Conservation (phyloP, 2,888 invertebrate species). For the Chrysina gloriosa region DNA sequence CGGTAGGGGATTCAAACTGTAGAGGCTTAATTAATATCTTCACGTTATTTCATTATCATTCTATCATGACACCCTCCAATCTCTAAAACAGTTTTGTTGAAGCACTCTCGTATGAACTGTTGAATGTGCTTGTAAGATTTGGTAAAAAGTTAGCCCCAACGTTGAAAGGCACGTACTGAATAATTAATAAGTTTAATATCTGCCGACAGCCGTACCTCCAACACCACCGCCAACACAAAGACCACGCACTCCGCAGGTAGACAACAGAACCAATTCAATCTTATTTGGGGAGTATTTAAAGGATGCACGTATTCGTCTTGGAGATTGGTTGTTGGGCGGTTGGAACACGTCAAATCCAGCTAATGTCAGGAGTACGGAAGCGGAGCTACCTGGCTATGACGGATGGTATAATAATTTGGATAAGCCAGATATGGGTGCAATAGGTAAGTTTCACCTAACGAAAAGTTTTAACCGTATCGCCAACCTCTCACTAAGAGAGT, state of each 20-base stretch:
- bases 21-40: too few relatives aligned
- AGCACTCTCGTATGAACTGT: too few relatives aligned
- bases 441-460: conserved; percentile 57
- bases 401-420: conserved; percentile 64
- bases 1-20: too few relatives aligned
- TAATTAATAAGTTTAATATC: too few relatives aligned
- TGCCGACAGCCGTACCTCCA: not conserved
- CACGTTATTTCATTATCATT: too few relatives aligned
- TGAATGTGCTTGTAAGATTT: too few relatives aligned
- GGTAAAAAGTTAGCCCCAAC: too few relatives aligned
- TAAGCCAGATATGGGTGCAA: conserved; percentile 61
- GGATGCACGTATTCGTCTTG: not conserved
- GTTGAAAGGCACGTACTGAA: too few relatives aligned
- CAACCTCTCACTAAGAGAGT: too few relatives aligned
- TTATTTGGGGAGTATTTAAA: conserved; percentile 13
- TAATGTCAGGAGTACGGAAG: conserved; percentile 33
- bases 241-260: not conserved
- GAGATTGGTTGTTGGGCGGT: conserved; percentile 27
- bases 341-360: not conserved
- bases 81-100: too few relatives aligned
- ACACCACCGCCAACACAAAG: not conserved
- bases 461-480: too few relatives aligned
- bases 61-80: too few relatives aligned
- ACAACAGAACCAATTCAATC: not conserved
- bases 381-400: conserved; percentile 63